Evolutionary conservation across 2,113 vertebrate genomes (phyloP), one percentile per base, ranked within the genome.

Genomic region (Camelus bactrianus): DNA sequence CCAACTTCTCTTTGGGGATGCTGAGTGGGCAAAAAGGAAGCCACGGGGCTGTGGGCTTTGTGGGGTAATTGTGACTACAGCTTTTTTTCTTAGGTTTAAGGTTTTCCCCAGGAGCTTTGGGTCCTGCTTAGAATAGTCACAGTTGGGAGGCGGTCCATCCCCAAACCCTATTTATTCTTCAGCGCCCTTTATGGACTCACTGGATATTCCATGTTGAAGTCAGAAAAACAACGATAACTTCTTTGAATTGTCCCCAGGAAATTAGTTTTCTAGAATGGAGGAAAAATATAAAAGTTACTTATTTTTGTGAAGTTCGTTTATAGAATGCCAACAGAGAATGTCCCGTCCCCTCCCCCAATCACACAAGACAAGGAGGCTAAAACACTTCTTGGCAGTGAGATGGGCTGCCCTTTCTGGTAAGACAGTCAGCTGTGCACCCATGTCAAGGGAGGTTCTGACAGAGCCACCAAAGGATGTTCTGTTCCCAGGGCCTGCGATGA

Each of bases 221-320:
- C 67, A 82, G 79, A 69, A 89, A 92, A 92, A 69, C 80, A 64
- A 83, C 94, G 67, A 35, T 56, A 67, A 50, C 26, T 67, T 69
- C 13, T 94, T 94, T 65, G 90, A 77, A 73, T 69, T 92, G 50
- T 8, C 1, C 22, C n/a, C 64, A 67, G 77, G 65, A 75, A 50
- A 76, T 65, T 81, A 65, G 24, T 75, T 95, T 95, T 94, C 64
- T 73, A 64, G 72, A 64, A 92, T 28, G 69, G 56, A 93, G 62
- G 20, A 46, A 91, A 90, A 92, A 62, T 67, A 54, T 30, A 69
- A 93, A 89, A 58, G 52, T 83, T 89, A 35, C 30, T 96, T 91
- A 2, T 92, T 95, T 93, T 95, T 86, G 42, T 84, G 48, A 72
- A n/a, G 67, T 91, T 35, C 16, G 20, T 70, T 92, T 56, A 83